phyloP scores from a whole-genome alignment of 2,797 vertebrate genomes.

The Acanthurus tractus region DNA sequence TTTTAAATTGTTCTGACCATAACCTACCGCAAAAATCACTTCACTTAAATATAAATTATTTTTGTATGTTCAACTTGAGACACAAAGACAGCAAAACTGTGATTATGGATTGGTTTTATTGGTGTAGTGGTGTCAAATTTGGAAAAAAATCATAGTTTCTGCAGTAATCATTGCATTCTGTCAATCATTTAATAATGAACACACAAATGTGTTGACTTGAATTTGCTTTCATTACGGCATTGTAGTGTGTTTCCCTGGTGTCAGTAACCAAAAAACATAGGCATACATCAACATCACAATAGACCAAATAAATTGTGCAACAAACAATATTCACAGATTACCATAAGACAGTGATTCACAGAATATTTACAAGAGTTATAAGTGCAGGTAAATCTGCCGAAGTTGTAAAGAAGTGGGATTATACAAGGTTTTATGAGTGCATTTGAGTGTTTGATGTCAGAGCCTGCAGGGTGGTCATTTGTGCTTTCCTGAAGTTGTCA shows the following conservation, averaged over 20 bases:
- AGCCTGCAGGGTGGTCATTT: constrained; percentile 32
- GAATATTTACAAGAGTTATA: too few species aligned
- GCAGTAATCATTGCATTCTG: too few species aligned
- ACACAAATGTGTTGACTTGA: too few species aligned
- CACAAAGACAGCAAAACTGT: not conserved
- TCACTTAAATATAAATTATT: constrained; percentile 5
- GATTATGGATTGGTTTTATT: not conserved
- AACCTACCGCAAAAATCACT: constrained; percentile 20
- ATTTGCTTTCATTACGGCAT: too few species aligned
- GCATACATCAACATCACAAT: too few species aligned
- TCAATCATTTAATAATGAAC: too few species aligned
- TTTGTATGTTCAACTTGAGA: constrained; percentile 1
- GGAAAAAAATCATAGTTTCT: not conserved
- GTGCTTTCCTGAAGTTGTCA: constrained; percentile 24
- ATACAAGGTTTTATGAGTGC: constrained; percentile 26
- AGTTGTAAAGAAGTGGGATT: not conserved
- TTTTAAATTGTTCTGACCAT: constrained; percentile 38
- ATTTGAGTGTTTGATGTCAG: constrained; percentile 23
- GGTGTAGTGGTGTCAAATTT: not conserved
- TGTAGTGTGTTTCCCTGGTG: too few species aligned
- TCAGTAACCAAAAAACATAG: too few species aligned
- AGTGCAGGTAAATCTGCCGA: too few species aligned
- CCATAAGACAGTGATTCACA: too few species aligned
- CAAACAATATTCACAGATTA: too few species aligned
- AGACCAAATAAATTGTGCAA: too few species aligned